Conservation (phyloP, 2,113 vertebrate genomes). For the Perca schrenkii region DNA sequence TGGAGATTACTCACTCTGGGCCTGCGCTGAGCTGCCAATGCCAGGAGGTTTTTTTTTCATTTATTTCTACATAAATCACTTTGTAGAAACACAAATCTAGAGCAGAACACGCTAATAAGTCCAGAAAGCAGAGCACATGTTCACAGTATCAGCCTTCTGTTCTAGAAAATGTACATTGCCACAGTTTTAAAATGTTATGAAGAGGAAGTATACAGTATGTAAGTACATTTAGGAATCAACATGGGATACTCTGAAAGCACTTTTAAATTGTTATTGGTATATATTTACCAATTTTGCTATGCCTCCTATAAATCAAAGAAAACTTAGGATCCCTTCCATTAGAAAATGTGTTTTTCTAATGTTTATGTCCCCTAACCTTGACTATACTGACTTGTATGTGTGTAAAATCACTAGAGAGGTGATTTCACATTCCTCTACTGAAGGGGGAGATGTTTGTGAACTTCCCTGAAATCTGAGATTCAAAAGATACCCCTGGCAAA, state of each 20-base stretch:
- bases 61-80: constrained; percentile 66
- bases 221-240: not conserved
- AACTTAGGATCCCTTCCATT: no score
- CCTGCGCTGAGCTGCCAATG: constrained; percentile 28
- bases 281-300: not conserved
- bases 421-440: no score
- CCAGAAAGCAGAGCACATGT: constrained; percentile 39
- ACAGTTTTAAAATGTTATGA: not conserved
- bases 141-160: constrained; percentile 17
- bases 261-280: not conserved
- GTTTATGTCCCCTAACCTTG: no score
- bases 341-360: no score
- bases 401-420: no score
- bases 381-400: no score
- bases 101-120: constrained; percentile 29
- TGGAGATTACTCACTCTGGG: constrained; percentile 59
- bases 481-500: no score
- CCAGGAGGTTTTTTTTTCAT: constrained; percentile 62
- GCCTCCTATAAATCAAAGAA: not conserved
- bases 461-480: no score
- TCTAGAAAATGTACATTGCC: not conserved
- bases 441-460: no score
- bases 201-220: not conserved
- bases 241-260: not conserved
- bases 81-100: constrained; percentile 41